These are phyloP conservation scores for Onychomys torridus DNA, from an alignment of 2,797 vertebrate species.

Conservation along the genomic window DNA sequence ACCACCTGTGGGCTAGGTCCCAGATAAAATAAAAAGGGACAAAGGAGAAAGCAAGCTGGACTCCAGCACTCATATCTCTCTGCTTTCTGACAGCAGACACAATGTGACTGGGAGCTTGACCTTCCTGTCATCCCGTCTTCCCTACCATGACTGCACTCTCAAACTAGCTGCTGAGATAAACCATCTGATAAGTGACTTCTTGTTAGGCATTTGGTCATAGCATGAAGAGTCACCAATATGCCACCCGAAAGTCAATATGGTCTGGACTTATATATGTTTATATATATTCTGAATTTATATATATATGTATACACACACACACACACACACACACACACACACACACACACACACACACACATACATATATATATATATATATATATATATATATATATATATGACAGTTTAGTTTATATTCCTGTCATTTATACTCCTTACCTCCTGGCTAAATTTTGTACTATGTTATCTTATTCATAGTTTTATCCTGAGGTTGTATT, in stretches of 20 bases:
- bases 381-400: too few relatives aligned
- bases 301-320: too few relatives aligned
- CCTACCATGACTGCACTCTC: not conserved
- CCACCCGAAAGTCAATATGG: not conserved
- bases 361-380: too few relatives aligned
- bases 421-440: not conserved
- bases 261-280: not conserved
- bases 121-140: not conserved
- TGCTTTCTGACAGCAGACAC: not conserved
- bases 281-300: not conserved
- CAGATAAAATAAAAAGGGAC: not conserved
- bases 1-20: not conserved
- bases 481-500: not conserved
- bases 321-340: too few relatives aligned
- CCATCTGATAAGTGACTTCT: not conserved
- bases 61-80: not conserved
- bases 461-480: not conserved
- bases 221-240: not conserved
- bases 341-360: too few relatives aligned
- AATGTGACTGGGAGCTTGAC: rapidly evolving
- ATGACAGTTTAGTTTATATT: not conserved
- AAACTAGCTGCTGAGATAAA: not conserved
- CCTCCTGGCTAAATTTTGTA: not conserved
- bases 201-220: not conserved
- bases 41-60: not conserved